Evolutionary conservation across 2,113 vertebrate genomes (phyloP), one percentile per base, ranked within the genome.

Genomic region (Vulpes ferrilata): DNA sequence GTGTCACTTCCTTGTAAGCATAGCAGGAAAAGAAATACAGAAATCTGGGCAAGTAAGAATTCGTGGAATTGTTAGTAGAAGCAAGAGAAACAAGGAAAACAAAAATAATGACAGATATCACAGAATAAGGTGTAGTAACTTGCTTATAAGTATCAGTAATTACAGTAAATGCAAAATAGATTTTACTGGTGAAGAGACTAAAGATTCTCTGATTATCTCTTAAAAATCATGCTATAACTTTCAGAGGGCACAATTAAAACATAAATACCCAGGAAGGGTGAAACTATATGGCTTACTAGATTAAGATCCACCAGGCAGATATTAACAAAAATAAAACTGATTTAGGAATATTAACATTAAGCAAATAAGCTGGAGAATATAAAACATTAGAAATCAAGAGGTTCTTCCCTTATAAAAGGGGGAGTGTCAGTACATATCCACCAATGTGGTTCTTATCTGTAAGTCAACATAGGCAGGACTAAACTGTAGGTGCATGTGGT

Each of bases 161-260:
- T 74, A 79, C 12, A 84, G 8, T 60, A 60, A 90, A 43, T 73
- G 25, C 30, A 92, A 86, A 96, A 43, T 69, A 71, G n/a, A 71
- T 64, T 85, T 62, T 35, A 73, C 16, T 86, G 64, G 59, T 74
- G 92, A 80, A 93, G 32, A 62, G 27, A 57, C 22, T 43, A 51
- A 69, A 82, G 53, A 38, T 64, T 88, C 35, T 91, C 82, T 19
- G 12, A 23, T 17, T 48, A 35, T 55, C 1, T 88, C 35, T 89
- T 16, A 48, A 48, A 48, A 90, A 62, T 80, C 69, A 13, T 51
- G 27, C 62, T 35, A 0, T 90, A 62, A 1, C 90, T 93, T 76
- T 80, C 43, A 53, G 2, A 88, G 27, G 27, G 22, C 35, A 88
- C 16, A 55, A 32, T 67, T 97, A 78, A 95, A 83, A 55, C 17